Conservation (phyloP, 2,797 vertebrate genomes). For the Hippopotamyrus pictus region DNA sequence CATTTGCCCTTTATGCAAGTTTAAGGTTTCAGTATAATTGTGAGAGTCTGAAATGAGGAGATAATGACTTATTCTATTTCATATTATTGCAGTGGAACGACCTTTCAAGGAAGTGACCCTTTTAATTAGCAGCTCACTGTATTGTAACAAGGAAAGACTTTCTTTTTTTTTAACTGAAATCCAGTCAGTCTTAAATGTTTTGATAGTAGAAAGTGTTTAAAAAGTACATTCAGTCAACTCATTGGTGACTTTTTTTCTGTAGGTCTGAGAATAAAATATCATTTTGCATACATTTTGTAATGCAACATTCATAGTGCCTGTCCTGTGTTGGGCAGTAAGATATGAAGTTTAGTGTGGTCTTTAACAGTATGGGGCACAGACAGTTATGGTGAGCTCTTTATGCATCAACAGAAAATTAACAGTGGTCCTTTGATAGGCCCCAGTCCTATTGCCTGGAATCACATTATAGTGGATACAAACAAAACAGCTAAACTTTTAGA, state of each 20-base stretch:
- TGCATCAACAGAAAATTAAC: background rate
- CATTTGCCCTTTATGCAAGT: conserved; percentile 12
- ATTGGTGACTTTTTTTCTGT: background rate
- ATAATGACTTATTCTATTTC: background rate
- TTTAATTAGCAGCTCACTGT: background rate
- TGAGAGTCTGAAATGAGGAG: conserved; percentile 7
- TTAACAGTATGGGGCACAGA: background rate
- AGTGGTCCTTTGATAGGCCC: background rate
- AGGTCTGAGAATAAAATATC: background rate
- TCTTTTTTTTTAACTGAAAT: background rate
- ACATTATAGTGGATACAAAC: background rate
- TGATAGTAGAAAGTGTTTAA: background rate
- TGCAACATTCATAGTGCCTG: conserved; percentile 6
- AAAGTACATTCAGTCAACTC: background rate
- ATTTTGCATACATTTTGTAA: background rate
- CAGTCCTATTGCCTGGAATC: background rate
- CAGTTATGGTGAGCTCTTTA: background rate
- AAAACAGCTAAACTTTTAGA: background rate
- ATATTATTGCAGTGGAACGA: background rate
- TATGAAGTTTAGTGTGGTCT: conserved; percentile 4
- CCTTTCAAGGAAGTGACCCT: background rate
- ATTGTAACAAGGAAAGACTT: background rate
- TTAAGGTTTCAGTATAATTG: background rate
- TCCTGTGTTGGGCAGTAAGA: background rate
- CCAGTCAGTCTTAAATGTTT: background rate